Evolutionary conservation across 2,888 invertebrate species (phyloP).

Genomic region (Pomacea canaliculata): DNA sequence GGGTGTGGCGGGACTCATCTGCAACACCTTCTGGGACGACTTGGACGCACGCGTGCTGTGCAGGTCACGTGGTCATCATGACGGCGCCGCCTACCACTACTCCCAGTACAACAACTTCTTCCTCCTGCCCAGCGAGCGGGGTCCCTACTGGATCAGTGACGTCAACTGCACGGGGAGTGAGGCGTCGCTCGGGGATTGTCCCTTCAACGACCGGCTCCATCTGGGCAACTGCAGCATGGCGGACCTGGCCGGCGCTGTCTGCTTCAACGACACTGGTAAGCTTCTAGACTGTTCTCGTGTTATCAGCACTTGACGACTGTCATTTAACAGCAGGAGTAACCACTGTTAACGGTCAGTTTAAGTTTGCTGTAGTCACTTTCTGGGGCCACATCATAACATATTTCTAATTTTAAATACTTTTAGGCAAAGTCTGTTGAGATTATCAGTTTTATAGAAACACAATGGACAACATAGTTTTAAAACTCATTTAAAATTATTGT

Average conservation of each 20-base stretch:
- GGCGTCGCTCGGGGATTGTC: conserved; percentile 42
- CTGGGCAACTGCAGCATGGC: conserved; percentile 48
- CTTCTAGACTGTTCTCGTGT: too few relatives aligned
- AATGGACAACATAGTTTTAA: too few relatives aligned
- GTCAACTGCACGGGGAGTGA: conserved; percentile 56
- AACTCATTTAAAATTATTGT: too few relatives aligned
- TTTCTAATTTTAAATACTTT: too few relatives aligned
- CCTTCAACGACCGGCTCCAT: conserved; percentile 40
- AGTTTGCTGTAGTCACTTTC: too few relatives aligned
- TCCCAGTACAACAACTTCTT: conserved; percentile 16
- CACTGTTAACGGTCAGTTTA: too few relatives aligned
- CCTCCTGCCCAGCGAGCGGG: conserved; percentile 32
- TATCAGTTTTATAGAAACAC: too few relatives aligned
- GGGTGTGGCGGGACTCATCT: conserved; percentile 70
- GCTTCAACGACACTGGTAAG: conserved; percentile 43
- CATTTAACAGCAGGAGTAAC: too few relatives aligned
- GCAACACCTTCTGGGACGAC: conserved; percentile 51
- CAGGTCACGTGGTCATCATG: conserved; percentile 41
- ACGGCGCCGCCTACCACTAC: conserved; percentile 49
- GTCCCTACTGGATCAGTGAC: conserved; percentile 53
- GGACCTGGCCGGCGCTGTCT: conserved; percentile 51
- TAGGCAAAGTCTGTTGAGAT: too few relatives aligned
- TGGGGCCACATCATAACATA: too few relatives aligned
- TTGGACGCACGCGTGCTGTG: conserved; percentile 54
- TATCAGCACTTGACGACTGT: too few relatives aligned